These are phyloP conservation scores for Aleadryas rufinucha DNA, from an alignment of 2,113 vertebrate species.

Conservation along the genomic window DNA sequence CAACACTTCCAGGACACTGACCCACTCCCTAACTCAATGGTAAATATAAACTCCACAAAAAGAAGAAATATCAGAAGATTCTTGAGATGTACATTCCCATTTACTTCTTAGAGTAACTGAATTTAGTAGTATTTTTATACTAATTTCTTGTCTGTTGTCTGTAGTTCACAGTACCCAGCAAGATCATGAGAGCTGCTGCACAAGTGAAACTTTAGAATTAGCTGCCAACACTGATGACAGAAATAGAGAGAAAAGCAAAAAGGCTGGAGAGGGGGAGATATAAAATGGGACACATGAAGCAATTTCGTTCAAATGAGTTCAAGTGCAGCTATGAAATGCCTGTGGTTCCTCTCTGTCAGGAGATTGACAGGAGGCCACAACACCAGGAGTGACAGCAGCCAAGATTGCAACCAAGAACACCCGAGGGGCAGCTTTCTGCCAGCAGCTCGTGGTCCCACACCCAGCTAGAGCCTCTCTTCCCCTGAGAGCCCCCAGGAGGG, in stretches of 20 bases:
- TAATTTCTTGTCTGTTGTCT: neutral
- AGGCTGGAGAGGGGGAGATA: neutral
- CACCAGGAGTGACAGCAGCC: neutral
- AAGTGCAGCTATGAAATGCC: neutral
- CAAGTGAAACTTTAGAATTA: neutral
- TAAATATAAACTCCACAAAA: neutral
- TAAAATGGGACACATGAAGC: neutral
- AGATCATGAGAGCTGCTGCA: neutral
- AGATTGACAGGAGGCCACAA: neutral
- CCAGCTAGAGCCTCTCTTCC: neutral
- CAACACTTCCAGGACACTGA: neutral
- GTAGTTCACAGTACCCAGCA: neutral
- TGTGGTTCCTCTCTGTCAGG: neutral
- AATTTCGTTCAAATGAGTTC: neutral
- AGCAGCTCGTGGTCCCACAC: neutral
- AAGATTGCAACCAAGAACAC: neutral
- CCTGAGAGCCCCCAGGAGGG: neutral
- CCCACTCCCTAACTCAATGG: neutral
- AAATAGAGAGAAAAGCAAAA: neutral
- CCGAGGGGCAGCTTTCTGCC: neutral
- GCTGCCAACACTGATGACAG: neutral
- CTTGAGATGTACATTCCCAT: neutral
- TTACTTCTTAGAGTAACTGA: neutral
- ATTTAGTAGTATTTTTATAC: neutral
- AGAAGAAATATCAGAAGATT: neutral